Evolutionary conservation across 2,113 vertebrate genomes (phyloP), one percentile per base, ranked within the genome.

Genomic region (Menura novaehollandiae): DNA sequence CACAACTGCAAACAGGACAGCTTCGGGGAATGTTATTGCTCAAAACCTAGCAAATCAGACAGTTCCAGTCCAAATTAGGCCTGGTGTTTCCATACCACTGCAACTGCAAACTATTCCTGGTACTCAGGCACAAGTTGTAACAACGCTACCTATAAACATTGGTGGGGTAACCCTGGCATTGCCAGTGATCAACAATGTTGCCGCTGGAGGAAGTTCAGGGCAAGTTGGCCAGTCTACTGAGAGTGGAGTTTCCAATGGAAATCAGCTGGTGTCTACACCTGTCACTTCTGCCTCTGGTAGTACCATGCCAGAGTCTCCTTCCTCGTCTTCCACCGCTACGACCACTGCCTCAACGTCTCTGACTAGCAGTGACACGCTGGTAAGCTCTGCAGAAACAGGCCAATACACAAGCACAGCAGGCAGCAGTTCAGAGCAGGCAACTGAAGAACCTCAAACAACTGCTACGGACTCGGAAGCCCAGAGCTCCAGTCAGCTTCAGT

Each of bases 61-160:
- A 9, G 99, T 99, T 85, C 99, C 99, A 14, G 98, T 99, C 91
- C 99, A 99, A 96, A 99, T 99, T 88, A 98, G 99, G 77, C 99
- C 99, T 30, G 99, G 99, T 75, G 98, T 99, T 97, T 99, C 99
- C 33, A 99, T 99, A 97, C 99, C 99, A 16, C 96, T 99, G 83
- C 99, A 99, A 62, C 98, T 99, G 95, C 99, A 99, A 96, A 99
- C 99, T 74, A 98, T 99, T 97, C 98, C 99, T 91, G 99, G 99
- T 87, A 98, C 99, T 91, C 99, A 99, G 97, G 97, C 99, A 6
- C 99, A 99, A 58, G 98, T 99, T 85, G 99, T 99, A 98, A 99
- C 99, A 74, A 99, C 99, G 1, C 97, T 99, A 74, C 99, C 99
- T 87, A 99, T 99, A 98, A 99, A 99, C 97, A 98, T 99, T 24